Base-by-base conservation (phyloP, 2,113 vertebrate genomes). In the Syngnathus typhle region DNA sequence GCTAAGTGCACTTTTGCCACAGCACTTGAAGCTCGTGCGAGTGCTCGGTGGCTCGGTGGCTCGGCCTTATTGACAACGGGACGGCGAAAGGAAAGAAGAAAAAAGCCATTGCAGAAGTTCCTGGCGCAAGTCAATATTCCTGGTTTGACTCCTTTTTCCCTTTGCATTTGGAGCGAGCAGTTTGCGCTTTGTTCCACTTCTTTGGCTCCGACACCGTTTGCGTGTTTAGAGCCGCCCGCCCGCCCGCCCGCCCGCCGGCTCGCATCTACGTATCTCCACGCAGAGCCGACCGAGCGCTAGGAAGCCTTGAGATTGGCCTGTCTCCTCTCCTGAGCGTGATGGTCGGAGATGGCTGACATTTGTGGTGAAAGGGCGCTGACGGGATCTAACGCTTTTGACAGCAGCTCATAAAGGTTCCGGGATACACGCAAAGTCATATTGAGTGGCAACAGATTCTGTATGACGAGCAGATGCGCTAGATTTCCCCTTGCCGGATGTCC, bases 1-100 rank as follows among this genome's bases (percentile, higher is more conserved):
- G 66, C 67, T 69, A 68, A 85, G 69, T 69, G 65, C 70, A 69
- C 73, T 78, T 58, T 69, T 82, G 69, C 67, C 71, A 44, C 56
- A 56, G 39, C 56, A 63, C 69, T 55, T 69, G 54, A 4, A 47
- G 73, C 70, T 78, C 71, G 36, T 65, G 58, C 18, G 60, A 41
- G 51, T 43, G 64, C 63, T 32, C 12, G 21, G 69, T 76, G 62
- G 64, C 63, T 32, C 12, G 21, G 69, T 76, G 62, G 65, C 67
- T 64, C 65, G 65, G 41, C 46, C 16, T 52, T 64, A 58, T 62
- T 73, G 71, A 81, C 60, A 21, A 59, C 67, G 39, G 23, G 3
- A 32, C 60, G 67, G n/a, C 37, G 59, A 21, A 71, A 43, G 69
- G 67, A 55, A 68, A 27, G 19, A 21, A 32, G 27, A 32, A 32